These are phyloP conservation scores for Aradus depressus DNA, from an alignment of 2,888 invertebrate genomes.

Conservation along the genomic window DNA sequence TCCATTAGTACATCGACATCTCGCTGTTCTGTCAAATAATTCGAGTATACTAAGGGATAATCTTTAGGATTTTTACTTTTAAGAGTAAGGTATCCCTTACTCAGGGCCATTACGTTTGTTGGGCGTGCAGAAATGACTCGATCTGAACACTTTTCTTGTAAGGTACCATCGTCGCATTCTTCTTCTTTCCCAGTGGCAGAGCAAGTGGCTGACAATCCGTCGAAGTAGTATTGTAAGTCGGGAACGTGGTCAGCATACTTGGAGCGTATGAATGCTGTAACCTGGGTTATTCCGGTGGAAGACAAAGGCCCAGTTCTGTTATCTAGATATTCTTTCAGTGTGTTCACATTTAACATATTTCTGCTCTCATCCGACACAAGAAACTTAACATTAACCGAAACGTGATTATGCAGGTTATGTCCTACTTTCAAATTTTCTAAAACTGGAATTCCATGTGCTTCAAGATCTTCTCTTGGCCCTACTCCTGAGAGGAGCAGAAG, in stretches of 20 bases:
- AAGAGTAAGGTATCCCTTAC: constrained; percentile 36
- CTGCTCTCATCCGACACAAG: constrained; percentile 25
- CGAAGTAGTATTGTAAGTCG: constrained; percentile 39
- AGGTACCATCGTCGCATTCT: constrained; percentile 30
- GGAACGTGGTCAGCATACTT: constrained; percentile 35
- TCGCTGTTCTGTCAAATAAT: constrained; percentile 40
- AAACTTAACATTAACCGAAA: constrained; percentile 36
- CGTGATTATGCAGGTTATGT: constrained; percentile 46
- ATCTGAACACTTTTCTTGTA: constrained; percentile 2
- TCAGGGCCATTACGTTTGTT: constrained; percentile 36
- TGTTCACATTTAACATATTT: constrained; percentile 30
- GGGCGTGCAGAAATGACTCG: constrained; percentile 28
- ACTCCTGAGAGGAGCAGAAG: constrained; percentile 57
- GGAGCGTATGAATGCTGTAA: constrained; percentile 38
- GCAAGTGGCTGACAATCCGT: constrained; percentile 37
- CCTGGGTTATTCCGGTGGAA: constrained; percentile 40
- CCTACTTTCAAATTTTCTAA: constrained; percentile 44
- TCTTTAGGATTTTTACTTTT: constrained; percentile 40
- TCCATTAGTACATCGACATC: constrained; percentile 36
- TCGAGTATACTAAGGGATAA: constrained; percentile 42
- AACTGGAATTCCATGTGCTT: constrained; percentile 38
- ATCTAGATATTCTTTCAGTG: constrained; percentile 36
- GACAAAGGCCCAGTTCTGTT: constrained; percentile 37
- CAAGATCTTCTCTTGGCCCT: constrained; percentile 44
- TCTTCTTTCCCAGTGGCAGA: constrained; percentile 26